Percentiles rank a stretch among this genome's conserved stretches.
These are phyloP conservation scores for Aporophyla nigra DNA, from an alignment of 2,888 invertebrate genomes.

Conservation along the genomic window DNA sequence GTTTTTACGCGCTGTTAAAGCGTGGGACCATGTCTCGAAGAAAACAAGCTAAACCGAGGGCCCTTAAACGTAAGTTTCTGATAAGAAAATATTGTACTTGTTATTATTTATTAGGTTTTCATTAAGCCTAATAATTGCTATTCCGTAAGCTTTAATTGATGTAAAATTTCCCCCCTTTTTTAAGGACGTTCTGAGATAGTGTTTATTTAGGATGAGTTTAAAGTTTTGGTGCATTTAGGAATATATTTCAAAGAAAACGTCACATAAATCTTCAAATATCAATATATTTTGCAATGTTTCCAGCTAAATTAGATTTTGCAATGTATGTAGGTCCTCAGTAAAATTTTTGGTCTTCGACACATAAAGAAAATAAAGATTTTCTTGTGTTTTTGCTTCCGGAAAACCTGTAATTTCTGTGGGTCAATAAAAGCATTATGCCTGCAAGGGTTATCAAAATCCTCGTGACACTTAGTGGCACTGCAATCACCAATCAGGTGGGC, in stretches of 20 bases:
- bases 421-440: background rate
- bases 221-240: background rate
- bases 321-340: background rate
- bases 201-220: background rate
- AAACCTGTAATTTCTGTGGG: background rate
- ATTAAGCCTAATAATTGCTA: background rate
- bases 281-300: background rate
- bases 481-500: background rate
- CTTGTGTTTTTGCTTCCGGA: background rate
- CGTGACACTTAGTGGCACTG: background rate
- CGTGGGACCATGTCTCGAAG: conserved; percentile 91
- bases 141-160: background rate
- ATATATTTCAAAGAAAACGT: background rate
- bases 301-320: background rate
- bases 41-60: conserved; percentile 93
- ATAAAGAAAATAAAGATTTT: background rate
- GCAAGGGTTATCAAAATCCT: background rate
- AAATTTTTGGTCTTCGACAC: background rate
- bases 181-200: background rate
- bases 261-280: background rate
- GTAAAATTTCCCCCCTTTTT: background rate
- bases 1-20: conserved; percentile 54
- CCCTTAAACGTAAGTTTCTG: conserved; percentile 92
- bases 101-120: background rate
- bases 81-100: background rate